Base-by-base conservation (phyloP, 2,888 invertebrate species). In the Chrysomela aeneicollis region DNA sequence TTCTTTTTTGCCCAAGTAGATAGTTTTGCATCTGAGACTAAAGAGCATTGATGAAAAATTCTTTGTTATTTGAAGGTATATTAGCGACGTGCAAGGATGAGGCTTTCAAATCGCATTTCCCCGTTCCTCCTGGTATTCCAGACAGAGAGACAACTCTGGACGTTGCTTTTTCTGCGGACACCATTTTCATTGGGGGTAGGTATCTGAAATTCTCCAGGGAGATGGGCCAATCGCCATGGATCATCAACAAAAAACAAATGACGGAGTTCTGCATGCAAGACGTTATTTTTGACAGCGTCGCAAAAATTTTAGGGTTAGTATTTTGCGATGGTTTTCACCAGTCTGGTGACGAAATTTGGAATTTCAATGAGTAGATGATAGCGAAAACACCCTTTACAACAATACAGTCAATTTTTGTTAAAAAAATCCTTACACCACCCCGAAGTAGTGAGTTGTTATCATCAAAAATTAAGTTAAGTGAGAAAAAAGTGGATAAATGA, bases 211-310 rank as follows among this genome's bases (percentile, higher is more conserved):
- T 90, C 77, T 92, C 92, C 2, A 87, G 98, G 54, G 85, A 87
- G 69, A 83, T 99, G 26, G 92, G 95, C 57, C 98, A 99, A 85
- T 95, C 97, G 0, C 98, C 98, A 0, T 98, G 98, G 97, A 82
- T 95, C 60, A 84, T 96, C 59, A 89, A 92, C 71, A 94, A 95
- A 0, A 87, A 88, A 68, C 86, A 92, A 59, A 88, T 92, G 71
- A 88, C 92, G 85, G 91, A 91, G 71, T 89, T 90, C n/a, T 97
- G 97, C 61, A 93, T 98, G 0, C 94, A 97, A 81, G 97, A 98
- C 83, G 86, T 94, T 66, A 91, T 98, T 67, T 90, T 90, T 76
- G 86, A 86, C 59, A 86, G 86, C 8, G 83, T 97, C 17, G 85
- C 87, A 0, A 82, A 87, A 18, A 78, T 86, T 21, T 89, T 90